Conservation (phyloP, 2,797 vertebrate genomes). For the Anguilla marmorata region DNA sequence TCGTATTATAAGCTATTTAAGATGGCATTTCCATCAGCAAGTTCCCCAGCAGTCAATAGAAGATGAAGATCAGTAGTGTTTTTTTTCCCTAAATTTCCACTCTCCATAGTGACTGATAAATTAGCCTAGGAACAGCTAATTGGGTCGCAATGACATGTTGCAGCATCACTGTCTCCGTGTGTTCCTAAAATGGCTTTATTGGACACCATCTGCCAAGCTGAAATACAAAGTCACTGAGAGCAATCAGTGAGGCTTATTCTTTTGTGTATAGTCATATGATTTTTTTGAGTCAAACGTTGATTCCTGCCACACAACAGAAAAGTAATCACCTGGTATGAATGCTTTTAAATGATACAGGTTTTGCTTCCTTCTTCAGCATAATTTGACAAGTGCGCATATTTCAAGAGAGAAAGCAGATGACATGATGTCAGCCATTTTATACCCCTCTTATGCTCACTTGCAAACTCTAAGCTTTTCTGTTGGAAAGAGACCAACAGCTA, state of each 20-base stretch:
- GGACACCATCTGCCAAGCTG: neutral
- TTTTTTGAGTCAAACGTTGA: neutral
- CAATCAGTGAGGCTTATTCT: neutral
- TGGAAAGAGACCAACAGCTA: neutral
- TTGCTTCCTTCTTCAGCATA: neutral
- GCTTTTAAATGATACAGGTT: neutral
- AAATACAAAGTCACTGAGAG: neutral
- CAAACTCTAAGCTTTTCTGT: neutral
- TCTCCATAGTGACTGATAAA: neutral
- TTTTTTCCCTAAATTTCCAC: neutral
- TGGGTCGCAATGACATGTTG: neutral
- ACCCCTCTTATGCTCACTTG: neutral
- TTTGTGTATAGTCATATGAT: neutral
- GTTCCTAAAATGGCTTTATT: neutral
- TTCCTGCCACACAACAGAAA: constrained; percentile 2
- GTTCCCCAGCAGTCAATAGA: neutral
- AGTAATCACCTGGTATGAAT: neutral
- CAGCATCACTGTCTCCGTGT: neutral
- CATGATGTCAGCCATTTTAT: neutral
- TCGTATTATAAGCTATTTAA: neutral
- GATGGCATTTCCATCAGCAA: neutral
- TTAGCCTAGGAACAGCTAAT: constrained; percentile 10
- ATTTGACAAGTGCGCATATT: neutral
- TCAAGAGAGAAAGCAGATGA: neutral
- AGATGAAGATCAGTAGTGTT: neutral